phyloP scores from a whole-genome alignment of 37 sponge, comb jelly and placozoan genomes.

The Dysidea cf. avara region DNA sequence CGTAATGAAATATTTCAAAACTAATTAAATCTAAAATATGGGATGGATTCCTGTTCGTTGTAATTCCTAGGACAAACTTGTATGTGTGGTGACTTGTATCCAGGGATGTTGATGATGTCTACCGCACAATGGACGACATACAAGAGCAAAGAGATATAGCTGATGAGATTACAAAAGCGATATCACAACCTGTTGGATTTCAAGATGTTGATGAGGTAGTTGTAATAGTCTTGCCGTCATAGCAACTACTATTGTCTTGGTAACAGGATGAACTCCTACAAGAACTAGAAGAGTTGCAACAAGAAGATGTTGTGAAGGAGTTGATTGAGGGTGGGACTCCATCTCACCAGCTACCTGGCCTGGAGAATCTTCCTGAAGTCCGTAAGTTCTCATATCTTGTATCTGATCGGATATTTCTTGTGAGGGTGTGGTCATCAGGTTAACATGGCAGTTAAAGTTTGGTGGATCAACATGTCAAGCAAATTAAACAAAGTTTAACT shows the following conservation, averaged over 20 bases:
- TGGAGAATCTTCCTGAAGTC: conserved; percentile 38
- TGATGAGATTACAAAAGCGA: conserved; percentile 64
- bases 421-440: neutral
- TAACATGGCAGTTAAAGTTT: neutral
- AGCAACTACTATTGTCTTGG: neutral
- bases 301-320: conserved; percentile 65
- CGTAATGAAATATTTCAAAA: neutral
- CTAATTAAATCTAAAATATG: neutral
- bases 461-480: too few species aligned
- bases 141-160: conserved; percentile 84
- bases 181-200: conserved; percentile 73
- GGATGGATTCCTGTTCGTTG: neutral
- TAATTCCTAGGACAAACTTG: too few species aligned
- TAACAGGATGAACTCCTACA: conserved; percentile 75
- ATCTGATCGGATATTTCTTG: neutral
- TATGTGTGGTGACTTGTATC: neutral
- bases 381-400: conserved; percentile 7
- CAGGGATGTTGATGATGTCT: conserved; percentile 80
- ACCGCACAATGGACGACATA: conserved; percentile 89
- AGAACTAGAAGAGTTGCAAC: conserved; percentile 82
- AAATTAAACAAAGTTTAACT: too few species aligned
- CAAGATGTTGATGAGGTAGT: conserved; percentile 73
- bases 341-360: conserved; percentile 2
- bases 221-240: neutral
- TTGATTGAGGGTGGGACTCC: conserved; percentile 27